Conservation (phyloP, 2,113 vertebrate species). For the Megaceryle torquata region DNA sequence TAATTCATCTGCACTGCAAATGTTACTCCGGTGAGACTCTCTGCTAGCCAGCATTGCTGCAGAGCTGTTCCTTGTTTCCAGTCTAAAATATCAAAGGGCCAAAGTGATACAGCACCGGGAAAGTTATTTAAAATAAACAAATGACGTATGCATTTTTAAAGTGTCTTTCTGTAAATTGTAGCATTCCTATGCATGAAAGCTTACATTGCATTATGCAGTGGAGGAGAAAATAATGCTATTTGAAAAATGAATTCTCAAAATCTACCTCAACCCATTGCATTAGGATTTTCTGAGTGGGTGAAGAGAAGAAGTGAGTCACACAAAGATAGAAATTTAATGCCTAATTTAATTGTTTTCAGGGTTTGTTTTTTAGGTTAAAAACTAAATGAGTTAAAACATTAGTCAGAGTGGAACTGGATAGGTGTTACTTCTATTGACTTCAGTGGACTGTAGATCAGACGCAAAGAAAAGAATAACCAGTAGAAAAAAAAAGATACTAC, state of each 20-base stretch:
- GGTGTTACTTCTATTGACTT: not conserved
- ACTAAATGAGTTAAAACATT: not conserved
- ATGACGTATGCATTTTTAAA: not conserved
- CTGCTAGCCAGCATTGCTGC: not conserved
- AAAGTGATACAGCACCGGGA: not conserved
- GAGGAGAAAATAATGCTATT: not conserved
- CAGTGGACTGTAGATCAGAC: not conserved
- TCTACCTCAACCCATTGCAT: not conserved
- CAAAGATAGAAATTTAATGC: not conserved
- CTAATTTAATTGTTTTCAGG: not conserved
- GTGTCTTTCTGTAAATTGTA: not conserved
- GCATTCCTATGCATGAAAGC: not conserved
- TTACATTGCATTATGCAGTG: not conserved
- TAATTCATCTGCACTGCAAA: not conserved
- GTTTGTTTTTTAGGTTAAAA: constrained; percentile 17
- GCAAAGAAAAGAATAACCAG: not conserved
- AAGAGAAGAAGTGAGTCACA: not conserved
- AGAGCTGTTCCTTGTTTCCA: not conserved
- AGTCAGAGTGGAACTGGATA: not conserved
- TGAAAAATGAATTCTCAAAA: not conserved
- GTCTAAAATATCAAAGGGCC: not conserved
- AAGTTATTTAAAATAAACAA: not conserved
- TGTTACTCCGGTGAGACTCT: not conserved
- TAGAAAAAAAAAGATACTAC: not conserved
- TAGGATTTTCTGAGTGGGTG: not conserved